Percentiles rank a stretch among this genome's conserved stretches.
Evolutionary conservation across 2,888 invertebrate genomes (phyloP).

Genomic region (Cerastis leucographa): DNA sequence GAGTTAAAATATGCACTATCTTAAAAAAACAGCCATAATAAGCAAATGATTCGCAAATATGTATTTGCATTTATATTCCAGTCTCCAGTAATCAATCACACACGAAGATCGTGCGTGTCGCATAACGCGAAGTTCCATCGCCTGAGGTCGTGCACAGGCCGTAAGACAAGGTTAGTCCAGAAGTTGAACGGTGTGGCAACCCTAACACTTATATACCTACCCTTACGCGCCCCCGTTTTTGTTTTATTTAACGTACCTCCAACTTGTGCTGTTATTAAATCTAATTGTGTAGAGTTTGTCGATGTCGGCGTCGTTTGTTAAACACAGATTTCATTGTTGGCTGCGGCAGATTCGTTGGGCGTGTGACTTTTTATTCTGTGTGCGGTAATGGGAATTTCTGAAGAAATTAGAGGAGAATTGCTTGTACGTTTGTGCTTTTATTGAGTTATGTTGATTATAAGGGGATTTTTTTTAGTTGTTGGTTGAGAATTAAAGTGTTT

Average conservation of each 20-base stretch:
- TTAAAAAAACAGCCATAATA: too few species aligned
- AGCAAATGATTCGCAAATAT: neutral
- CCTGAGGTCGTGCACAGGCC: neutral
- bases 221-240: slow-evolving; percentile 20
- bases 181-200: neutral
- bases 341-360: slow-evolving; percentile 31
- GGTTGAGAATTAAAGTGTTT: neutral
- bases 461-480: neutral
- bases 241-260: slow-evolving; percentile 40
- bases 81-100: neutral
- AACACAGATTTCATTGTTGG: slow-evolving; percentile 51
- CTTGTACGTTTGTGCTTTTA: slow-evolving; percentile 1
- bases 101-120: neutral
- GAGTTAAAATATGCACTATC: too few species aligned
- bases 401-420: slow-evolving; percentile 22
- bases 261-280: slow-evolving; percentile 50
- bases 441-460: neutral
- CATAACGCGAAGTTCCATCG: neutral
- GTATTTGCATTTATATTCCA: neutral
- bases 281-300: slow-evolving; percentile 52
- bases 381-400: slow-evolving; percentile 36
- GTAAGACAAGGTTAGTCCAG: neutral
- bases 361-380: slow-evolving; percentile 23
- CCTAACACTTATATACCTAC: neutral
- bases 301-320: slow-evolving; percentile 44